Conservation (phyloP, 2,888 invertebrate genomes). For the Archips xylosteana region DNA sequence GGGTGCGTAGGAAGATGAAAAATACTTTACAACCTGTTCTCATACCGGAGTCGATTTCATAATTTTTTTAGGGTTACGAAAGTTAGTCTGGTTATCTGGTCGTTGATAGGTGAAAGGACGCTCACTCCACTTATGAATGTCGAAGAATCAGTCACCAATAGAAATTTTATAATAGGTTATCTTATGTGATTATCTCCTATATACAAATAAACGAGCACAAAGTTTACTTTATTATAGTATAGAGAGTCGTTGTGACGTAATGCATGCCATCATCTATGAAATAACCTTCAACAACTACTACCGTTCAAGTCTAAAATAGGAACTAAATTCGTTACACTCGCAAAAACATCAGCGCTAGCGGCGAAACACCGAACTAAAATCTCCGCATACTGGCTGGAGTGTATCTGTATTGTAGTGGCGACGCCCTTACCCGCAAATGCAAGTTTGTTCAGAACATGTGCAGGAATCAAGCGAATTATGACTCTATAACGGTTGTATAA, state of each 20-base stretch:
- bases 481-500: background rate
- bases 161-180: too few species aligned
- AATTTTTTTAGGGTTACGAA: too few species aligned
- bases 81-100: too few species aligned
- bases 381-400: background rate
- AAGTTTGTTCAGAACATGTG: background rate
- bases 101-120: too few species aligned
- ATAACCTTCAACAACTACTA: constrained; percentile 5
- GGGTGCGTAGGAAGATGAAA: too few species aligned
- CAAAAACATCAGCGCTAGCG: background rate
- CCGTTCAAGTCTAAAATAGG: constrained; percentile 20
- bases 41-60: too few species aligned
- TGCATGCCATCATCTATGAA: constrained; percentile 2
- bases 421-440: background rate
- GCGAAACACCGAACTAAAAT: background rate
- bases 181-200: too few species aligned
- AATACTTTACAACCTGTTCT: too few species aligned
- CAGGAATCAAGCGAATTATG: background rate
- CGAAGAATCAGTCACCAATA: too few species aligned
- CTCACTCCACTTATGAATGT: too few species aligned
- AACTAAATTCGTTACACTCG: constrained; percentile 16
- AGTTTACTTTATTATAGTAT: too few species aligned
- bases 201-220: too few species aligned
- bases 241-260: background rate
- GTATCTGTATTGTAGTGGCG: background rate